Conservation (phyloP, 2,888 invertebrate genomes). For the Gastrophysa polygoni region DNA sequence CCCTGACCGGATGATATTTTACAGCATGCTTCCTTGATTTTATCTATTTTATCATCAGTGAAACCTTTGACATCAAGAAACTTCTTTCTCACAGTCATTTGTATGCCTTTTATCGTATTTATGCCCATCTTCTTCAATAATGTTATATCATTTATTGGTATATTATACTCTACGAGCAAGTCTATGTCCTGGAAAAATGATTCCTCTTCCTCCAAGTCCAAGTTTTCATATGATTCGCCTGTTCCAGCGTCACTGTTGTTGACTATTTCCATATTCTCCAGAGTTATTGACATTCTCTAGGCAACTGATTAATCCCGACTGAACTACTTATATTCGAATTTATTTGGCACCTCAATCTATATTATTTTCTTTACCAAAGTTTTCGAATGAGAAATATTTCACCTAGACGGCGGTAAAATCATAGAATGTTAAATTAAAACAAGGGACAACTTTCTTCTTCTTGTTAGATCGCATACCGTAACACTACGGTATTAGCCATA, state of each 20-base stretch:
- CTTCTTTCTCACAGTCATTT: conserved; percentile 79
- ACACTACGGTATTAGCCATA: no score
- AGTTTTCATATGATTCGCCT: conserved; percentile 41
- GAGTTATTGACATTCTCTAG: no score
- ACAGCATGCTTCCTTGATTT: conserved; percentile 77
- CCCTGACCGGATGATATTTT: conserved; percentile 67
- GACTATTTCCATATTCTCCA: conserved; percentile 28
- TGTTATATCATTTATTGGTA: conserved; percentile 76
- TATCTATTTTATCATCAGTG: conserved; percentile 72
- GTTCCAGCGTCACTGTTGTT: conserved; percentile 30
- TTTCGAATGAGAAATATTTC: no score
- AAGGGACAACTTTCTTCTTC: no score
- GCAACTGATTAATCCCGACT: no score
- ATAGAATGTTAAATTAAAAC: no score
- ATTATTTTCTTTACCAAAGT: no score
- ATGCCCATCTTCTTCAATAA: conserved; percentile 77
- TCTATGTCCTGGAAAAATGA: conserved; percentile 78
- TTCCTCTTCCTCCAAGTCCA: conserved; percentile 67
- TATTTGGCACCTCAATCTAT: no score
- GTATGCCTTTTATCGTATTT: conserved; percentile 80
- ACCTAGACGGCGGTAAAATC: no score
- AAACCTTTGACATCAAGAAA: conserved; percentile 76
- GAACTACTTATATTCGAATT: no score
- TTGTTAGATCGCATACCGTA: no score
- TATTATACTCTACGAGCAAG: conserved; percentile 65